Percentiles rank a stretch among this genome's conserved stretches.
phyloP scores from a whole-genome alignment of 1,140 invertebrate genomes.

The Oreohelix idahoensis region DNA sequence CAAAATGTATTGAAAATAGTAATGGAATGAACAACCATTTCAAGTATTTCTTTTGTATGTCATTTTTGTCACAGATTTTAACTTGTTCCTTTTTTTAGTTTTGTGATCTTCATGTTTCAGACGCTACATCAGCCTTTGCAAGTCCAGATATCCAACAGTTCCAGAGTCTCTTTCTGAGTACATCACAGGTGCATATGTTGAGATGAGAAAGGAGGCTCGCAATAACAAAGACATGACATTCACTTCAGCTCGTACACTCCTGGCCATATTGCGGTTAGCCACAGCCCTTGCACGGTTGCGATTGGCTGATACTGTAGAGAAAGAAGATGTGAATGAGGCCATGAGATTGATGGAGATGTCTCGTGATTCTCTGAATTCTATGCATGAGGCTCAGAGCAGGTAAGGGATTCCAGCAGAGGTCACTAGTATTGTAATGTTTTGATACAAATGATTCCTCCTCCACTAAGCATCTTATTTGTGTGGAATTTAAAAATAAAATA shows the following conservation, averaged over 20 bases:
- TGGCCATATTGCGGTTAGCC: slow-evolving; percentile 93
- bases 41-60: no score
- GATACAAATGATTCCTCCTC: no score
- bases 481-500: no score
- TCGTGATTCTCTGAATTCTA: slow-evolving; percentile 85
- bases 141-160: slow-evolving; percentile 88
- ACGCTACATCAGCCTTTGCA: slow-evolving; percentile 93
- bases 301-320: slow-evolving; percentile 89
- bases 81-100: no score
- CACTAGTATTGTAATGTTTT: no score
- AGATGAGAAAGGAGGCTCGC: slow-evolving; percentile 91
- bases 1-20: no score
- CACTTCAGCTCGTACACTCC: slow-evolving; percentile 80
- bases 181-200: slow-evolving; percentile 94
- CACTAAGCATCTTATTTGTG: no score
- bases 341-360: slow-evolving; percentile 96
- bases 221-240: slow-evolving; percentile 86
- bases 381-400: slow-evolving; percentile 59
- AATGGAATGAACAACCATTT: no score
- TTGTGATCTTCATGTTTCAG: no score
- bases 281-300: slow-evolving; percentile 93
- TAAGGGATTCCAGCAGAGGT: no score
- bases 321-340: slow-evolving; percentile 95
- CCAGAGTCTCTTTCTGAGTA: slow-evolving; percentile 90
- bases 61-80: no score